Evolutionary conservation across 1,140 invertebrate species (phyloP), one percentile per base, ranked within the genome.

Genomic region (Listronotus oregonensis): DNA sequence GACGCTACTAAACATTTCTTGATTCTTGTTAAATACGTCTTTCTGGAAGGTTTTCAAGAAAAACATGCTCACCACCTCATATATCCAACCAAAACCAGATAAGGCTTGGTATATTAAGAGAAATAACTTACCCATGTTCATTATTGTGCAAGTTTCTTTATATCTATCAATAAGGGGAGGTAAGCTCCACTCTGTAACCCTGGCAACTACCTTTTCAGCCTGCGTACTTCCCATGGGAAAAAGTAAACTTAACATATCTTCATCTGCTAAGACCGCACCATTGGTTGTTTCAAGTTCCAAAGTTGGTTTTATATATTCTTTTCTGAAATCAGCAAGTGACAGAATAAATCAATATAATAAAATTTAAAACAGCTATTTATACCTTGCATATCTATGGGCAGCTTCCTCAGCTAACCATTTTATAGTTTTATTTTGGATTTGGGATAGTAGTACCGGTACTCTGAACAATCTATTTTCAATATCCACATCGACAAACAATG

Each of bases 351-450:
- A 27, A 5, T 49, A 21, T 55, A 42, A 44, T 21, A 59, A 59
- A 17, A 47, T 14, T 14, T 8, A 12, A 37, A 47, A 46, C 52
- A 27, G 21, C 21, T 27, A 27, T 64, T n/a, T n/a, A n/a, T 61
- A 74, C 87, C 85, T 87, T 58, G 88, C 88, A 82, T 89, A 90
- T 74, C 89, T 82, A 54, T 83, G 80, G 32, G 86, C 84, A 0
- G 87, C 84, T 81, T 90, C 87, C 43, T 88, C 83, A 40, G 86
- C 84, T 60, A 91, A 79, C 89, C 89, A 90, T 62, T 82, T 82
- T 69, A 89, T 86, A 64, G 84, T 87, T 61, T 84, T 78, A 42
- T 79, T 83, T 57, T 85, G 83, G 17, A 85, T 78, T 50, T 82
- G 84, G 11, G 85, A 82, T 37, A 84, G 73, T 27, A 84, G 83